Percentiles rank a stretch among this genome's conserved stretches.
Conservation (phyloP, 2,888 invertebrate species). For the Sesamia inferens region DNA sequence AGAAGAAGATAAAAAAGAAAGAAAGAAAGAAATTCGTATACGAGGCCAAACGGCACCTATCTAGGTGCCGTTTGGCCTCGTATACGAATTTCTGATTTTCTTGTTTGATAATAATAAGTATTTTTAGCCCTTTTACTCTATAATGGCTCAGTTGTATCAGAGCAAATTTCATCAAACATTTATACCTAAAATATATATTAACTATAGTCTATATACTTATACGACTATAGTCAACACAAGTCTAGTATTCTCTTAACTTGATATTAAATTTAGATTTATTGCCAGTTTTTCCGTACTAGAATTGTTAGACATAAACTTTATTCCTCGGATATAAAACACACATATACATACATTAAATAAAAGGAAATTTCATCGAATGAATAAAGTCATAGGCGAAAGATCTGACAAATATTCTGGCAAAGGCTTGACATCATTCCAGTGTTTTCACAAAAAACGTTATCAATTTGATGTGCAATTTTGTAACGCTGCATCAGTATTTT, state of each 20-base stretch:
- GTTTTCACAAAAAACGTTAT: slow-evolving; percentile 37
- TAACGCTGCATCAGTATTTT: slow-evolving; percentile 47
- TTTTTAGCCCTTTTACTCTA: neutral
- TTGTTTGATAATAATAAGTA: no score
- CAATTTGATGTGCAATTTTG: slow-evolving; percentile 52
- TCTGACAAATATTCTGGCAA: neutral
- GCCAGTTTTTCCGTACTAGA: neutral
- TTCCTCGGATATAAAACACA: neutral
- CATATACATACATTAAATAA: no score
- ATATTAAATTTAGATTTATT: neutral
- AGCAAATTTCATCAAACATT: no score
- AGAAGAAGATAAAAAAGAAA: no score
- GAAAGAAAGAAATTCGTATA: no score
- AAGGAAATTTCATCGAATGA: slow-evolving; percentile 1
- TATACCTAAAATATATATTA: no score
- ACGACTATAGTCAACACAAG: no score
- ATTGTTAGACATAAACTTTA: neutral
- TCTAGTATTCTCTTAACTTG: neutral
- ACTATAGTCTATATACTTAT: no score
- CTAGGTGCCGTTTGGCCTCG: no score
- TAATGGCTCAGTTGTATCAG: no score
- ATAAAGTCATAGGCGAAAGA: slow-evolving; percentile 1
- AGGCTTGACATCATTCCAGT: slow-evolving; percentile 21
- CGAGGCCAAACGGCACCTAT: no score
- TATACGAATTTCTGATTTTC: no score